phyloP scores from a whole-genome alignment of 2,797 vertebrate species.

The Notolabrus celidotus region DNA sequence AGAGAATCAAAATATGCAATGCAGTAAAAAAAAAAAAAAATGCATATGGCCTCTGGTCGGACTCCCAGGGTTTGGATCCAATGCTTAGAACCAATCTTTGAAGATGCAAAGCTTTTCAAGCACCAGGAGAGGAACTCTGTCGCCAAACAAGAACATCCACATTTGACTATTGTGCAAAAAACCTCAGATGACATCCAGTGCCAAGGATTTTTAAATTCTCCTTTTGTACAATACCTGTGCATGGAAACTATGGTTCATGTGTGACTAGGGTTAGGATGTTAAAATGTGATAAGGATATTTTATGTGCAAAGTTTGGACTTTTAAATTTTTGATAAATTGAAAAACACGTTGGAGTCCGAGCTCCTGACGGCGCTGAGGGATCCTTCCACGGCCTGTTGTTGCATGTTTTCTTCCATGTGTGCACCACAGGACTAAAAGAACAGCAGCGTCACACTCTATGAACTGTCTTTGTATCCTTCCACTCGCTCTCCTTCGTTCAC shows the following conservation, averaged over 20 bases:
- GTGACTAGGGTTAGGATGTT: background rate
- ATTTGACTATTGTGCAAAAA: slow-evolving; percentile 20
- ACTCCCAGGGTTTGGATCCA: slow-evolving; percentile 1
- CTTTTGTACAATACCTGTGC: slow-evolving; percentile 11
- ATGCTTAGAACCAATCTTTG: slow-evolving; percentile 7
- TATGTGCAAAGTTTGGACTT: background rate
- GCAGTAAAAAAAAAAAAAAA: slow-evolving; percentile 48
- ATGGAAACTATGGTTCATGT: slow-evolving; percentile 10
- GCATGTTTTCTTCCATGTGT: slow-evolving; percentile 33
- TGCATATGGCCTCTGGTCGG: slow-evolving; percentile 48
- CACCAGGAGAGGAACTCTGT: background rate
- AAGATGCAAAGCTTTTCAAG: slow-evolving; percentile 23
- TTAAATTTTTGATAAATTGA: background rate
- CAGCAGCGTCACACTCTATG: slow-evolving; percentile 31
- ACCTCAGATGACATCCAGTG: slow-evolving; percentile 16
- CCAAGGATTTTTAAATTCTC: slow-evolving; percentile 47
- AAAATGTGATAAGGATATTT: slow-evolving; percentile 1
- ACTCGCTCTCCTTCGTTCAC: slow-evolving; percentile 25
- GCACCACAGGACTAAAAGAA: slow-evolving; percentile 24
- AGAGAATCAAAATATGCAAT: slow-evolving; percentile 58
- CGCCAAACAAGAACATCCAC: slow-evolving; percentile 1
- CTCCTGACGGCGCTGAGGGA: background rate
- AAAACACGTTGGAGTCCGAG: background rate
- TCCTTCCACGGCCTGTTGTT: slow-evolving; percentile 30
- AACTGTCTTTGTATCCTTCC: slow-evolving; percentile 26